Percentiles rank a stretch among this genome's conserved stretches.
Evolutionary conservation across 2,797 vertebrate species (phyloP).

Genomic region (Acanthiza pusilla): DNA sequence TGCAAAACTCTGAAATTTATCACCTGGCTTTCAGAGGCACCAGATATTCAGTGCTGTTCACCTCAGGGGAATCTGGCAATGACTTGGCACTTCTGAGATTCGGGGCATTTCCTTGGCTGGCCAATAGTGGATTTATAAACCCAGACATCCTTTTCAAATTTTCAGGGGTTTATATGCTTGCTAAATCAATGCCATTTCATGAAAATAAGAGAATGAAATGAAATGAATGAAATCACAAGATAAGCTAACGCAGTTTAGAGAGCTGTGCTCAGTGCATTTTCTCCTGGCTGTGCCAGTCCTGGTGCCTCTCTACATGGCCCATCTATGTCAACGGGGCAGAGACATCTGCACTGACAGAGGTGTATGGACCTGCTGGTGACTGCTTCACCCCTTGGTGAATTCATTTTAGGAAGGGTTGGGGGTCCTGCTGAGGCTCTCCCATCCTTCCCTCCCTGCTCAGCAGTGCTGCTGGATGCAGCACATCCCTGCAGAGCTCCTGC

Average conservation of each 20-base stretch:
- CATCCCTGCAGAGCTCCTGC: not conserved
- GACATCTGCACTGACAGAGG: not conserved
- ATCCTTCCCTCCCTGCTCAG: not conserved
- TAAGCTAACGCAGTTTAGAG: not conserved
- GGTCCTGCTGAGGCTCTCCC: not conserved
- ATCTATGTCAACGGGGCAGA: not conserved
- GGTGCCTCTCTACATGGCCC: fast-evolving
- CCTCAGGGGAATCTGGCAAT: not conserved
- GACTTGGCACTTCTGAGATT: not conserved
- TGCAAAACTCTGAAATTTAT: not conserved
- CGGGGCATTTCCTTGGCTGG: not conserved
- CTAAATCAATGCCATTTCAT: not conserved
- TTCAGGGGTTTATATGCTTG: not conserved
- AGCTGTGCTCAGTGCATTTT: not conserved
- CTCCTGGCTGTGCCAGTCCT: not conserved
- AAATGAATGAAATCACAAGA: not conserved
- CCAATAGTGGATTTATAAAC: not conserved
- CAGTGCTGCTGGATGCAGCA: not conserved
- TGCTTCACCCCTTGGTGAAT: not conserved
- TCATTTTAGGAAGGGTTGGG: not conserved
- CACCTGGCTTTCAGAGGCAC: not conserved
- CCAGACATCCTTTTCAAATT: not conserved
- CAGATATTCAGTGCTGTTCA: not conserved
- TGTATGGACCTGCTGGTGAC: not conserved
- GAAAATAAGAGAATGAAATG: not conserved